Evolutionary conservation across 2,888 invertebrate species (phyloP).

Genomic region (Zele albiditarsus): DNA sequence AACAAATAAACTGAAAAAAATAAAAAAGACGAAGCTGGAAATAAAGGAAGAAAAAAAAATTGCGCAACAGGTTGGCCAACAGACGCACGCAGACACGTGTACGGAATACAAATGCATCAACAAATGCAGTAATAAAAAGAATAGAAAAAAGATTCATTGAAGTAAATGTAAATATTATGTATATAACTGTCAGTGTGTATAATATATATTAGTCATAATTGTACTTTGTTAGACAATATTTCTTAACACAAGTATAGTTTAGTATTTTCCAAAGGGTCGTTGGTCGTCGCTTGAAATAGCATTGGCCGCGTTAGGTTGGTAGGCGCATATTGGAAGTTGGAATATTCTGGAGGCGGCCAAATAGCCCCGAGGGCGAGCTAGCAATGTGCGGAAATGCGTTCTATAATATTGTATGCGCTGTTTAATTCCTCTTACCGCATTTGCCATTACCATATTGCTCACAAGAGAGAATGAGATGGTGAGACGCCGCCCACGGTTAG

Average conservation of each 20-base stretch:
- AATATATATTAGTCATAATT: no score
- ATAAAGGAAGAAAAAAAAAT: background rate
- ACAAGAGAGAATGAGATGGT: background rate
- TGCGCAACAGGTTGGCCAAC: conserved; percentile 23
- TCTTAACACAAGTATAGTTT: background rate
- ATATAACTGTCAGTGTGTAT: no score
- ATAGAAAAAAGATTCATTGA: background rate
- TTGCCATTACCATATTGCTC: background rate
- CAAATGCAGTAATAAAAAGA: background rate
- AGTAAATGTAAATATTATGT: no score
- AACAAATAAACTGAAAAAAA: background rate
- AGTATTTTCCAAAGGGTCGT: background rate
- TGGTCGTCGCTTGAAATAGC: background rate
- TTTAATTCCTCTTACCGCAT: conserved; percentile 10
- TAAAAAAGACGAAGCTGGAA: background rate
- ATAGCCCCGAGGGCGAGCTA: background rate
- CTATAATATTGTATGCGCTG: background rate
- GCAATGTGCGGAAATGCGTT: conserved; percentile 1
- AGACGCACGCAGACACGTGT: background rate
- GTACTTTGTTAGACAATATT: background rate
- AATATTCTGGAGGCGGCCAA: background rate
- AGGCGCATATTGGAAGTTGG: background rate
- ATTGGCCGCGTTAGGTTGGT: background rate
- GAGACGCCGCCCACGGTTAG: conserved; percentile 22
- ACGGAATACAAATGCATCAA: background rate